Evolutionary conservation across 2,888 invertebrate species (phyloP), one percentile per base, ranked within the genome.

Genomic region (Chloroclysta siterata): DNA sequence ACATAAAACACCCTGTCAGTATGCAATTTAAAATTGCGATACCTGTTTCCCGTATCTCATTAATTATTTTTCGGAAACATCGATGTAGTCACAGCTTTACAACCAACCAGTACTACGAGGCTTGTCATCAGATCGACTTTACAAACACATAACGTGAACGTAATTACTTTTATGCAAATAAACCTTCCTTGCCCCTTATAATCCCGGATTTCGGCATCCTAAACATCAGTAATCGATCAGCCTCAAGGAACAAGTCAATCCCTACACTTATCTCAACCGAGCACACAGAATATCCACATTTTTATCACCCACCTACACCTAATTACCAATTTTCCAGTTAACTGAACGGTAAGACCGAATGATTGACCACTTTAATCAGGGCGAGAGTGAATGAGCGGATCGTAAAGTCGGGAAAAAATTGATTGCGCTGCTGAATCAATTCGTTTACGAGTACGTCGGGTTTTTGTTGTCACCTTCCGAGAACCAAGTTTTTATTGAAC

Each of bases 251-350:
- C 65, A 42, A 69, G 39, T 65, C 68, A 66, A 72, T 72, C 67
- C 65, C 44, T 70, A 63, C 68, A 64, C 62, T 72, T 77, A 75
- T 75, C 79, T 72, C 60, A 11, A 66, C 54, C 60, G 51, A 68
- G 72, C 79, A 78, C 75, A 71, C 77, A 60, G 71, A 73, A 74
- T 74, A 73, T 72, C 79, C 73, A 71, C 75, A 78, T 81, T 87
- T 39, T 85, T 89, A 89, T 89, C 89, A 88, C 88, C 84, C 85
- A 81, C 78, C 78, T 47, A 78, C 79, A 84, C 84, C 85, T 89
- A 89, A 90, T 90, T 90, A 89, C 89, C 85, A 90, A 91, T 91
- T 91, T 91, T 91, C 90, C 90, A 88, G 90, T 83, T 87, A 87
- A 88, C 80, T 88, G 90, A 86, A 89, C 87, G 83, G 88, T 86